Percentiles rank a stretch among this genome's conserved stretches.
Conservation (phyloP, 2,888 invertebrate genomes). For the Electrophaes corylata region DNA sequence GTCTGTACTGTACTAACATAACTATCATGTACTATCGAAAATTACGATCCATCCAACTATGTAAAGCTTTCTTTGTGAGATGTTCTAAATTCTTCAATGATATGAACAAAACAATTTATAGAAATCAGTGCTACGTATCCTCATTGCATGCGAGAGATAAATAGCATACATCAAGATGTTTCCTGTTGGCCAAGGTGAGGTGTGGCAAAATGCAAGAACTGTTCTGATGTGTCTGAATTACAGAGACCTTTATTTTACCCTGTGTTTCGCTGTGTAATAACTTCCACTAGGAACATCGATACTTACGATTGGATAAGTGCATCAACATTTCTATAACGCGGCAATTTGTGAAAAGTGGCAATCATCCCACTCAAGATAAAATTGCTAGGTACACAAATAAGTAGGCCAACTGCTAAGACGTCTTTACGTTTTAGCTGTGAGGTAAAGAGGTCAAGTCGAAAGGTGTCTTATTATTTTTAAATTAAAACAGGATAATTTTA, state of each 20-base stretch:
- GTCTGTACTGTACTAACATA: too few relatives aligned
- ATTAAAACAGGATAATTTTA: not conserved
- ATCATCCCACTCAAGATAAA: constrained; percentile 22
- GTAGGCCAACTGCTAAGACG: constrained; percentile 29
- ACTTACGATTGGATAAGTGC: not conserved
- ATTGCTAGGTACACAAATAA: constrained; percentile 25
- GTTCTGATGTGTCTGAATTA: constrained; percentile 8
- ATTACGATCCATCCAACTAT: constrained; percentile 8
- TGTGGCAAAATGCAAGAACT: constrained; percentile 27
- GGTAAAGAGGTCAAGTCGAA: constrained; percentile 18
- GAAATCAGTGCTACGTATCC: constrained; percentile 33
- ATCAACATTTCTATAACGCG: not conserved
- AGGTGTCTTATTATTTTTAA: not conserved
- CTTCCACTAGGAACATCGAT: constrained; percentile 1
- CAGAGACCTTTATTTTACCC: constrained; percentile 2
- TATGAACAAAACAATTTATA: constrained; percentile 36
- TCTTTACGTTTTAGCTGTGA: constrained; percentile 13
- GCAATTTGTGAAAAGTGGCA: not conserved
- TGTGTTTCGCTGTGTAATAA: constrained; percentile 5
- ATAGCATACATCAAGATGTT: constrained; percentile 39
- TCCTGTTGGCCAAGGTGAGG: constrained; percentile 44
- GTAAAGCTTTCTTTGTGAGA: constrained; percentile 39
- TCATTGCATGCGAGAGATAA: constrained; percentile 39
- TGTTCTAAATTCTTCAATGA: constrained; percentile 34
- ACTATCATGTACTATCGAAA: too few relatives aligned